These are phyloP conservation scores for Pipra filicauda DNA, from an alignment of 2,113 vertebrate species.

Conservation along the genomic window DNA sequence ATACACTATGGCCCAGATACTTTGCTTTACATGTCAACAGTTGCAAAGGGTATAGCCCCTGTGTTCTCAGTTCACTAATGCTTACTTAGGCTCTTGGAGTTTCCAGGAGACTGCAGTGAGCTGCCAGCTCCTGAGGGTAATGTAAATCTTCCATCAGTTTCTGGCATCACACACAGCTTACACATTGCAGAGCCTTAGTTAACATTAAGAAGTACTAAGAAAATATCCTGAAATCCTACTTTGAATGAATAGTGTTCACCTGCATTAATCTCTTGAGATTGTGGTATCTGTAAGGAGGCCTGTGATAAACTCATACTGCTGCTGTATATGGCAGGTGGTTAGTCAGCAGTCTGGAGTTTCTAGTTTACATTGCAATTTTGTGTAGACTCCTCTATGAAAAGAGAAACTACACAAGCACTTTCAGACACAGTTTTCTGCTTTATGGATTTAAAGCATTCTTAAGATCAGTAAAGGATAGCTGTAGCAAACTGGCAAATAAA, in stretches of 20 bases:
- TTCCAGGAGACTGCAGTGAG: background rate
- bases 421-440: background rate
- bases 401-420: background rate
- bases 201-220: background rate
- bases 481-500: background rate
- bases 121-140: background rate
- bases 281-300: background rate
- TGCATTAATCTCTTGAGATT: background rate
- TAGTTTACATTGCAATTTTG: background rate
- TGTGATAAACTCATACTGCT: background rate
- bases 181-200: background rate
- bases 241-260: accelerated
- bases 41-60: background rate
- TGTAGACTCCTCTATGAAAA: background rate
- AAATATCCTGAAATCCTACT: background rate
- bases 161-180: background rate
- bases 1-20: accelerated
- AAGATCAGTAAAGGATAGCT: accelerated
- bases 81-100: background rate
- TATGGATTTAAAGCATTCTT: background rate
- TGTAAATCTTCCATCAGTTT: background rate
- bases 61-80: background rate
- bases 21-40: background rate
- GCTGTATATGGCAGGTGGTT: background rate
- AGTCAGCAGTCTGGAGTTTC: background rate